phyloP scores from a whole-genome alignment of 2,797 vertebrate species.

The Silurus lanzhouensis region DNA sequence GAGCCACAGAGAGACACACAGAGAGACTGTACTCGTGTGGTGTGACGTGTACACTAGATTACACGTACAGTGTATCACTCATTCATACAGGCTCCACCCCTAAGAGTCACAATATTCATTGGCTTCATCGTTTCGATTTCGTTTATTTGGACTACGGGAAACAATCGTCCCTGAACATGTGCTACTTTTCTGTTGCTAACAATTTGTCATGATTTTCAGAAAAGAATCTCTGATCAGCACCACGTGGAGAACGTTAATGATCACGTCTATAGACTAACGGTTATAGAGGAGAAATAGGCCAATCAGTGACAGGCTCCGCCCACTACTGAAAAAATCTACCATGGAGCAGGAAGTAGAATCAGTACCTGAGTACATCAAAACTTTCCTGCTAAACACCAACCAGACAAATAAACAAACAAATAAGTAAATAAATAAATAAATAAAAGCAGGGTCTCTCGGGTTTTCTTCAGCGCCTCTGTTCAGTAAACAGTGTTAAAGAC shows the following conservation, averaged over 20 bases:
- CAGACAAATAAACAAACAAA: not conserved
- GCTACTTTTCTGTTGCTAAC: conserved; percentile 1
- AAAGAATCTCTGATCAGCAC: not conserved
- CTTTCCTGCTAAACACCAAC: too few relatives aligned
- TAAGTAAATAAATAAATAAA: not conserved
- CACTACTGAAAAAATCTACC: not conserved
- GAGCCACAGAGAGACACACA: not conserved
- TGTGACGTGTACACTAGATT: not conserved
- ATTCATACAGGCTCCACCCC: not conserved
- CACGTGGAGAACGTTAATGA: not conserved
- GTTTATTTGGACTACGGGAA: not conserved
- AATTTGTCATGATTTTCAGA: too few relatives aligned
- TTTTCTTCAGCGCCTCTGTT: not conserved
- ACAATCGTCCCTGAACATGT: too few relatives aligned
- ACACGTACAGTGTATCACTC: too few relatives aligned
- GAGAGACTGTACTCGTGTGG: not conserved
- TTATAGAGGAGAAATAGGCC: not conserved
- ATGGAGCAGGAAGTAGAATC: not conserved
- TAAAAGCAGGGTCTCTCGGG: not conserved
- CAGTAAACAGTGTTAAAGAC: conserved; percentile 10
- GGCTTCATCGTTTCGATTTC: not conserved
- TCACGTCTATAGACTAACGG: not conserved
- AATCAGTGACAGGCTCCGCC: not conserved
- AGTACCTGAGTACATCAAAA: not conserved
- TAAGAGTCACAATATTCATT: not conserved